Evolutionary conservation across 2,113 vertebrate species (phyloP).

Genomic region (Scomber colias): DNA sequence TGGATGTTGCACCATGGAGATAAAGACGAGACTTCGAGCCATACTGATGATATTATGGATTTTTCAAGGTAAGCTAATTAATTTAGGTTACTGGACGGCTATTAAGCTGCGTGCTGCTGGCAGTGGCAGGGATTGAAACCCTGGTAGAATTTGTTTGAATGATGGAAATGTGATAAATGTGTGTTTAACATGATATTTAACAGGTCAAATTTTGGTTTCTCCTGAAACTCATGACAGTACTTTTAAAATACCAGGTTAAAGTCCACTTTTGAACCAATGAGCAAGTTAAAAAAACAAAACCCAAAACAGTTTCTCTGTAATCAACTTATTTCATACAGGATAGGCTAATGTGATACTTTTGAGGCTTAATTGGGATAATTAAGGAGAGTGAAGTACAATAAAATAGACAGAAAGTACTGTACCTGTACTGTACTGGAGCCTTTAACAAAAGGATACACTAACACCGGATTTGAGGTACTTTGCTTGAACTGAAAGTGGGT

Average conservation of each 20-base stretch:
- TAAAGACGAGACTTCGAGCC: slow-evolving; percentile 62
- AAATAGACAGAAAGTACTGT: background rate
- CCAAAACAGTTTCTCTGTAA: background rate
- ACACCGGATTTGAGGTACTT: background rate
- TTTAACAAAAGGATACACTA: slow-evolving; percentile 2
- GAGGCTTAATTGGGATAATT: background rate
- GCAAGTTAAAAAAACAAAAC: background rate
- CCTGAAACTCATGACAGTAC: background rate
- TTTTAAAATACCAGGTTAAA: background rate
- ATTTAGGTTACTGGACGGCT: background rate
- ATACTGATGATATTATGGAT: slow-evolving; percentile 74
- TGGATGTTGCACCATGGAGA: slow-evolving; percentile 82
- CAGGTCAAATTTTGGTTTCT: background rate
- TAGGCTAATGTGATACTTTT: background rate
- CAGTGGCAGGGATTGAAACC: background rate
- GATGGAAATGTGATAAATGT: background rate
- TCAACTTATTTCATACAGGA: background rate
- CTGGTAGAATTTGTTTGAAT: background rate
- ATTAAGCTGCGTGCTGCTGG: slow-evolving; percentile 6
- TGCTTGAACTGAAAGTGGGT: background rate
- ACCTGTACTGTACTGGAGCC: background rate
- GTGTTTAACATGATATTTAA: background rate
- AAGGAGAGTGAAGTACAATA: background rate
- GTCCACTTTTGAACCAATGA: background rate
- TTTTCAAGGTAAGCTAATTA: slow-evolving; percentile 78